Evolutionary conservation across 2,797 vertebrate species (phyloP), one percentile per base, ranked within the genome.

Genomic region (Huso huso): DNA sequence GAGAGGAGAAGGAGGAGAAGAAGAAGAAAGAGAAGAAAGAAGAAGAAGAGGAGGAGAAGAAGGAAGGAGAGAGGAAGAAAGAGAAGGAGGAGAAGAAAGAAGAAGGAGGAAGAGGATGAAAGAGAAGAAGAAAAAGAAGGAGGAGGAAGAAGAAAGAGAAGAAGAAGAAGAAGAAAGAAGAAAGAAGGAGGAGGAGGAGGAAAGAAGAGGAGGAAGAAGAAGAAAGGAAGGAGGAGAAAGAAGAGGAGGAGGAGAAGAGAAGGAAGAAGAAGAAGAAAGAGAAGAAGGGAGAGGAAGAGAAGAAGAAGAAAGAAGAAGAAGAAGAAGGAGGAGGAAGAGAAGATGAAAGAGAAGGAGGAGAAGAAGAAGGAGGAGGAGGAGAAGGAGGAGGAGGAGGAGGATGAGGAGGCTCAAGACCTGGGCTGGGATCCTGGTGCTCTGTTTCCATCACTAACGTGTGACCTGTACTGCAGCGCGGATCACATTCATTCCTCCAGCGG

Each of bases 261-360:
- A 48, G 9, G 62, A 49, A 63, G 23, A 50, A 8, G 51, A 52
- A 7, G 11, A 12, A 53, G 51, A 53, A 53, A 2, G 52, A 6
- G 12, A 53, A 2, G 52, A 6, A n/a, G 12, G 2, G 1, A 6
- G 52, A 55, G 52, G 12, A 55, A 3, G 78, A 74, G 81, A 84
- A 82, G 82, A 80, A 83, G 82, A 83, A 85, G 83, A 84, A 84
- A 82, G 82, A 80, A 83, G 82, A 83, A 85, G 83, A 84, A 81
- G 82, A 80, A 48, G 18, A 10, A 18, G 37, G 68, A 61, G 9
- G 59, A 11, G 37, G 13, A n/a, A n/a, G n/a, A 50, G 49, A 66
- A 10, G 60, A 13, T 58, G n/a, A n/a, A 23, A n/a, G 52, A 15
- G 7, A 55, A 48, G 9, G 62, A 49, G 49, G 23, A 50, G 51